A percentile compares a stretch with the other conserved stretches of the same genome.
Evolutionary conservation across 2,113 vertebrate species (phyloP).

Genomic region (Calidris pygmaea): DNA sequence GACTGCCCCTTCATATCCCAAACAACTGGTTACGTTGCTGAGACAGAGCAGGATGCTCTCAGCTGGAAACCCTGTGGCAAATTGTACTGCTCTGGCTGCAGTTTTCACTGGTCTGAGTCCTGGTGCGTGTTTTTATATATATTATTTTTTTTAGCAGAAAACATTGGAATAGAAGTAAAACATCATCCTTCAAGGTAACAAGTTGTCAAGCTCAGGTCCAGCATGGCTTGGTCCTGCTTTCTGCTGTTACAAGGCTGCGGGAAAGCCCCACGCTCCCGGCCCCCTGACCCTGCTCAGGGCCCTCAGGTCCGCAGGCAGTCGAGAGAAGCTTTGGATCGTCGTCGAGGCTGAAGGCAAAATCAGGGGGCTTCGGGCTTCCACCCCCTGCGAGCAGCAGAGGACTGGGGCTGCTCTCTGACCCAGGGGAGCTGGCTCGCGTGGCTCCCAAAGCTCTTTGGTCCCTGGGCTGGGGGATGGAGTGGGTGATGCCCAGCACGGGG

Average conservation of each 20-base stretch:
- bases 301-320: fast-evolving
- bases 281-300: background rate
- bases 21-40: background rate
- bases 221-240: background rate
- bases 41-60: background rate
- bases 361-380: background rate
- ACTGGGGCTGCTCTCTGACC: fast-evolving
- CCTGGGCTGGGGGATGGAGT: background rate
- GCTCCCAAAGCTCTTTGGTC: background rate
- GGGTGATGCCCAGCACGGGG: background rate
- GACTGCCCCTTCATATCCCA: background rate
- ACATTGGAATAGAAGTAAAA: background rate
- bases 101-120: background rate
- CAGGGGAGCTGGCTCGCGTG: fast-evolving
- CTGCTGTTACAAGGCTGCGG: background rate
- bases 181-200: background rate
- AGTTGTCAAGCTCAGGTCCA: background rate
- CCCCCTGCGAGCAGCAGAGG: background rate
- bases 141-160: background rate
- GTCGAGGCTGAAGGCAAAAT: background rate
- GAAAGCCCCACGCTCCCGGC: background rate
- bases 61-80: background rate
- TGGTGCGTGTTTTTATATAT: background rate
- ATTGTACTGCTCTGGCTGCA: background rate
- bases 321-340: background rate